Conservation (phyloP, 2,113 vertebrate species). For the Todiramphus saurophagus region DNA sequence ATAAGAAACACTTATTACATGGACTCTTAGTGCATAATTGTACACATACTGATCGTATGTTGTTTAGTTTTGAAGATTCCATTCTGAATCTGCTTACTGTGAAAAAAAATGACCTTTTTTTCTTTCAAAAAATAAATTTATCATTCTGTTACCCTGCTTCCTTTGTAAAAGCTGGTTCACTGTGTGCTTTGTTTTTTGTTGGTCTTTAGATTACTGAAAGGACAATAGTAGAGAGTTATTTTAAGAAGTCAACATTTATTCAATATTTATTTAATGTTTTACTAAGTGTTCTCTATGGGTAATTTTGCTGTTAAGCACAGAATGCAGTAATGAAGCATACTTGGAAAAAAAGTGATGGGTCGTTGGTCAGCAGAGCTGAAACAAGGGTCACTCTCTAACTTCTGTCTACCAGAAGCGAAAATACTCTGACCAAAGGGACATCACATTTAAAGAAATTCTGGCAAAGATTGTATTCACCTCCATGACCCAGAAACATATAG, state of each 20-base stretch:
- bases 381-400: neutral
- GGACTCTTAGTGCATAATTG: neutral
- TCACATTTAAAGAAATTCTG: neutral
- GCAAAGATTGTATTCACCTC: neutral
- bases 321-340: neutral
- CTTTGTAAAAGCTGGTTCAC: neutral
- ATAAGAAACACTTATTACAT: neutral
- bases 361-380: neutral
- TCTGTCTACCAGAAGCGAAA: neutral
- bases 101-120: fast-evolving
- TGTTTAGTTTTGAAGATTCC: neutral
- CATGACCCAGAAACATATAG: neutral
- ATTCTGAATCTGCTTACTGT: neutral
- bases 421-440: neutral
- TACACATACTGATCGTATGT: neutral
- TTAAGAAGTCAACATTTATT: neutral
- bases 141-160: neutral
- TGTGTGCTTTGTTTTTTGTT: neutral
- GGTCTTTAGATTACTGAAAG: neutral
- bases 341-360: neutral
- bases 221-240: neutral
- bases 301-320: neutral
- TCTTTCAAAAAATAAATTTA: too few species aligned
- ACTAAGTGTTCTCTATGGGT: neutral
- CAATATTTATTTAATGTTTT: neutral